Conservation (phyloP, 2,888 invertebrate genomes). For the Asteroscopus sphinx region DNA sequence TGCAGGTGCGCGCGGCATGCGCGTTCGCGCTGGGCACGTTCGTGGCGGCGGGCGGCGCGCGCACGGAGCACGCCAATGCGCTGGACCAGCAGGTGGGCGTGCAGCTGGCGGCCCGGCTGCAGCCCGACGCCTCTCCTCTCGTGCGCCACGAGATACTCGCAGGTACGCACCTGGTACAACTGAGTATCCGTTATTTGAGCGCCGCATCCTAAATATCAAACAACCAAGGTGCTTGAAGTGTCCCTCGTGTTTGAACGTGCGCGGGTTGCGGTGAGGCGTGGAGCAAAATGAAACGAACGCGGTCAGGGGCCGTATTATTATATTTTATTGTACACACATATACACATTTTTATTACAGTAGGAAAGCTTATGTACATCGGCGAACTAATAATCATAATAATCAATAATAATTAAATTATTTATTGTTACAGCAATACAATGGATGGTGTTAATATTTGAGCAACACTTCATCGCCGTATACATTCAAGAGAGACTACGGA, state of each 20-base stretch:
- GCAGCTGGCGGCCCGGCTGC: conserved; percentile 93
- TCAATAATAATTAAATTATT: too few relatives aligned
- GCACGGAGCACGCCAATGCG: conserved; percentile 97
- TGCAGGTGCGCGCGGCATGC: conserved; percentile 95
- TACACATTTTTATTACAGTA: too few relatives aligned
- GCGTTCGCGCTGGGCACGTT: conserved; percentile 98
- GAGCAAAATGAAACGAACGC: too few relatives aligned
- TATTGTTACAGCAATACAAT: conserved; percentile 91
- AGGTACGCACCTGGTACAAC: conserved; percentile 91
- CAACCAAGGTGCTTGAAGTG: too few relatives aligned
- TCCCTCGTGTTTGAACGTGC: too few relatives aligned
- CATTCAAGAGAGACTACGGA: conserved; percentile 88
- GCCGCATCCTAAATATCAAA: too few relatives aligned
- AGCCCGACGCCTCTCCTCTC: conserved; percentile 95
- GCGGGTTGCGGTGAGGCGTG: too few relatives aligned
- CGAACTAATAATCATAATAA: too few relatives aligned
- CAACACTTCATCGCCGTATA: conserved; percentile 95
- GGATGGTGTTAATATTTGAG: conserved; percentile 95
- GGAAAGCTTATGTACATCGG: too few relatives aligned
- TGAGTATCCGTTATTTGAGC: too few relatives aligned
- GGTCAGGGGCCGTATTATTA: too few relatives aligned
- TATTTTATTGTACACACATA: too few relatives aligned
- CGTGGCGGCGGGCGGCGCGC: conserved; percentile 95
- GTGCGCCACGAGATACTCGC: conserved; percentile 96
- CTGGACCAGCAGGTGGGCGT: conserved; percentile 98